Evolutionary conservation across 2,888 invertebrate genomes (phyloP).

Genomic region (Pseudococcus longispinus): DNA sequence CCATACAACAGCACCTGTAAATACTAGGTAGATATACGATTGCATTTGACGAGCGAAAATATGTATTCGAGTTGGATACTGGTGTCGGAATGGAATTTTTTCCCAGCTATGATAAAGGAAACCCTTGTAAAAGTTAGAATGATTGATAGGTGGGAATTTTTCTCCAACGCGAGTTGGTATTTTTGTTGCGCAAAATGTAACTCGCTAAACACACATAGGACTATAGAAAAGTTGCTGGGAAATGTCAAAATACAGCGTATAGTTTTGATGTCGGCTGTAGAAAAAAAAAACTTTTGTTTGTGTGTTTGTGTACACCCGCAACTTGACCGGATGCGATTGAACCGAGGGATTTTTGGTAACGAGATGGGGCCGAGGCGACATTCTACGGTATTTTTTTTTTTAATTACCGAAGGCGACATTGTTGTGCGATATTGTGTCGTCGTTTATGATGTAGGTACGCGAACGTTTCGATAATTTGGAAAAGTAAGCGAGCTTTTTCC

Average conservation of each 20-base stretch:
- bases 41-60: conserved; percentile 22
- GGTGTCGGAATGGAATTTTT: conserved; percentile 18
- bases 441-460: background rate
- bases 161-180: background rate
- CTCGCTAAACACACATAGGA: background rate
- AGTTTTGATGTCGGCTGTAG: background rate
- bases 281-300: background rate
- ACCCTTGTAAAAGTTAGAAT: conserved; percentile 13
- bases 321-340: background rate
- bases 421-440: background rate
- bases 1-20: background rate
- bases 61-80: background rate
- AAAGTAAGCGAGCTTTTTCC: background rate
- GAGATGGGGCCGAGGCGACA: background rate
- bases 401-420: background rate
- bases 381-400: background rate
- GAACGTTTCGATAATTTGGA: background rate
- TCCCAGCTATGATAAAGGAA: background rate
- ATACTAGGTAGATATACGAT: background rate
- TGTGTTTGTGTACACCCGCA: background rate
- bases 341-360: background rate
- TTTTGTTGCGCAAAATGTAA: conserved; percentile 1
- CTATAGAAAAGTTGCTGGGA: background rate
- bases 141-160: conserved; percentile 26
- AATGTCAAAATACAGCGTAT: background rate